Conservation (phyloP, 2,113 vertebrate species). For the Solenodon paradoxus region DNA sequence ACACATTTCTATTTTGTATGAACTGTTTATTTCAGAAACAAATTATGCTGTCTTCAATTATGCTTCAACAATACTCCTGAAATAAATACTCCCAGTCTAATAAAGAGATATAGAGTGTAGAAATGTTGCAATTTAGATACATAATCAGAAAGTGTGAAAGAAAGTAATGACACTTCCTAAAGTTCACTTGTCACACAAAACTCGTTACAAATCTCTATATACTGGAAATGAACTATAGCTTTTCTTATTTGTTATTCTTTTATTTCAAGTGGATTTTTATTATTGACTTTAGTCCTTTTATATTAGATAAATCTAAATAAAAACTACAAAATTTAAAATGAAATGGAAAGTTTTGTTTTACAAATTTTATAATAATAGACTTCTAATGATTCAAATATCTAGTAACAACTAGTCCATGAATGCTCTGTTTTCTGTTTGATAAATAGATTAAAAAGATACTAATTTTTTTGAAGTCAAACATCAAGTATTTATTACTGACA, state of each 20-base stretch:
- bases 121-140: neutral
- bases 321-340: neutral
- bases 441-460: neutral
- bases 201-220: neutral
- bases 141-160: conserved; percentile 28
- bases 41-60: conserved; percentile 32
- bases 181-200: conserved; percentile 56
- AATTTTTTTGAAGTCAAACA: neutral
- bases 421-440: neutral
- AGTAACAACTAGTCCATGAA: neutral
- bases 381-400: neutral
- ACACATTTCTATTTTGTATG: no score
- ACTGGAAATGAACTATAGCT: neutral
- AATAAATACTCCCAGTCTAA: neutral
- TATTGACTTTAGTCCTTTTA: neutral
- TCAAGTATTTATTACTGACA: neutral
- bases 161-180: conserved; percentile 49
- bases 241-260: neutral
- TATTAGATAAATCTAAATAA: neutral
- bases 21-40: conserved; percentile 22
- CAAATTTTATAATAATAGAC: neutral
- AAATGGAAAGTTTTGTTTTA: neutral
- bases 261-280: neutral
- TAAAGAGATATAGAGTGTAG: neutral
- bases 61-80: neutral